Evolutionary conservation across 2,113 vertebrate genomes (phyloP), one percentile per base, ranked within the genome.

Genomic region (Epinephelus fuscoguttatus): DNA sequence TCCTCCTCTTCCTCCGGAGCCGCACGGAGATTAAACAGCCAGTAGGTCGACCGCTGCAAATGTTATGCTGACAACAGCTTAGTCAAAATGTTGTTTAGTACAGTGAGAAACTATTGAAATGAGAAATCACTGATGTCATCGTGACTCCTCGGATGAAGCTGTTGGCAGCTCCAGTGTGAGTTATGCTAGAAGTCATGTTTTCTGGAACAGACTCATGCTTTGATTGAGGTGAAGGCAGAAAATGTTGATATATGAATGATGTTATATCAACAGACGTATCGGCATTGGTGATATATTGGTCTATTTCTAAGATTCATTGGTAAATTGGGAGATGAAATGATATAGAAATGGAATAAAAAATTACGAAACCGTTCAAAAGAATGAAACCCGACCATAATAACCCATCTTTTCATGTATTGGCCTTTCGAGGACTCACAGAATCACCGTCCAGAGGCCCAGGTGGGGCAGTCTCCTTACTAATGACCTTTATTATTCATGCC

Each of bases 401-500:
- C 14, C 50, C 21, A 4, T 53, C 25, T 33, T 75, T 71, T 76
- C 37, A 27, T 30, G 53, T 55, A 2, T 23, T 33, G 11, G 75
- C 86, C 78, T 81, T 89, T 66, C 15, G 12, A 14, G 9, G 45
- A 21, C 68, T 70, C 50, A 1, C 14, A 27, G 23, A 59, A 18
- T 55, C 18, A 3, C 40, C 37, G 73, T 78, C 74, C 75, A 50
- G 71, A 84, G 72, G 84, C 81, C 50, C 77, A 62, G 84, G 86
- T 70, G 81, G 80, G 59, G 67, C 72, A 3, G 78, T 63, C 86
- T 82, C 84, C 87, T 87, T 9, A n/a, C 84, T 85, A 88, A 93
- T 76, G 85, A 86, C 88, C 88, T 88, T 86, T 90, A 88, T 92
- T 86, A 85, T 89, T 90, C 87, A 89, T 77, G 71, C 85, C 75